Percentiles rank a stretch among this genome's conserved stretches.
These are phyloP conservation scores for Pollenia amentaria DNA, from an alignment of 2,888 invertebrate species.

Conservation along the genomic window DNA sequence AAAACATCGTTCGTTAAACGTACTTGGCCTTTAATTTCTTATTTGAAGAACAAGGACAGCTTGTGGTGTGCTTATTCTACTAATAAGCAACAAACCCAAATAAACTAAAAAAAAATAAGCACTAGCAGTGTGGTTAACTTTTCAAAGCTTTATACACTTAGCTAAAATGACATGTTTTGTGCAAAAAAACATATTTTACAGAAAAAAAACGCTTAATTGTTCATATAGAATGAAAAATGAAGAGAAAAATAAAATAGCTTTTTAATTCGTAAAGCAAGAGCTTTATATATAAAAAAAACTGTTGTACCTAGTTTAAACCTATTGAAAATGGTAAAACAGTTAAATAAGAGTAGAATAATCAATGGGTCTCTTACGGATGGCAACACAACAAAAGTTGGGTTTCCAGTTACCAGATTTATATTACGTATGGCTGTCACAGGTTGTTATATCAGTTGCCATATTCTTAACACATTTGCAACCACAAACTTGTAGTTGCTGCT, in stretches of 20 bases:
- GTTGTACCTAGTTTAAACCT: background rate
- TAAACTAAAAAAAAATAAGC: background rate
- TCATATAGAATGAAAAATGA: background rate
- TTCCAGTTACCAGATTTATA: too few species aligned
- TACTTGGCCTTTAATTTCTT: slow-evolving; percentile 83
- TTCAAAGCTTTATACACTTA: background rate
- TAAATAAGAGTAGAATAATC: background rate
- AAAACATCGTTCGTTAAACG: slow-evolving; percentile 63
- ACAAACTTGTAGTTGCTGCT: too few species aligned
- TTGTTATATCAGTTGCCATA: too few species aligned
- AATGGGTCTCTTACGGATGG: too few species aligned
- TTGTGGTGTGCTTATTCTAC: slow-evolving; percentile 56
- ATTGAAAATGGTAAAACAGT: background rate
- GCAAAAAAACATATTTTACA: background rate
- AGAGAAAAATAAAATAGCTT: background rate
- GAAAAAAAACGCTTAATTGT: slow-evolving; percentile 39
- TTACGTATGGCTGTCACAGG: too few species aligned
- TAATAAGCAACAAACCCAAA: background rate
- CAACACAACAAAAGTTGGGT: too few species aligned
- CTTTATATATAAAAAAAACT: background rate
- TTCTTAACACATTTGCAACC: too few species aligned
- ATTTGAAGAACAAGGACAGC: slow-evolving; percentile 84
- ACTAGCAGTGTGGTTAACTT: slow-evolving; percentile 31
- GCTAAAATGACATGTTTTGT: background rate
- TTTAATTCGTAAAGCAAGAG: background rate